Conservation (phyloP, 2,797 vertebrate species). For the Rhinogobio ventralis region DNA sequence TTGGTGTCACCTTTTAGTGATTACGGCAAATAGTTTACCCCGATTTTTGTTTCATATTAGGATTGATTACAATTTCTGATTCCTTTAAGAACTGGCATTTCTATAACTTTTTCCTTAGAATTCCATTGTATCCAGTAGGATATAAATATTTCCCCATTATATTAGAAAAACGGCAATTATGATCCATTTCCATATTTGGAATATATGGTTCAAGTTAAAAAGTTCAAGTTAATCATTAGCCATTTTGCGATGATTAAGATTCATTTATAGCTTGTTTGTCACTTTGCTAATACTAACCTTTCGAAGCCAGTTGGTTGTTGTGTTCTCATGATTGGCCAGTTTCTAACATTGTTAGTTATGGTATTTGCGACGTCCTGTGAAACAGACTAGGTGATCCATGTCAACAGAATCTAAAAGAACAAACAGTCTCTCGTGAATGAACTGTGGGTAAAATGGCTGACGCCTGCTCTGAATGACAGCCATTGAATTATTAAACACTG, state of each 20-base stretch:
- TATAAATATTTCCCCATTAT: not conserved
- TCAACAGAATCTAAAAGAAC: slow-evolving; percentile 60
- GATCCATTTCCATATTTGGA: not conserved
- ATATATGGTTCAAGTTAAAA: too few relatives aligned
- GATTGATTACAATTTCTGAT: not conserved
- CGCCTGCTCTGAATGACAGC: slow-evolving; percentile 70
- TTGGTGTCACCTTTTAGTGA: not conserved
- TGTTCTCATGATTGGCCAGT: not conserved
- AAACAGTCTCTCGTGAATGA: slow-evolving; percentile 74
- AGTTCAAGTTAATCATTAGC: not conserved
- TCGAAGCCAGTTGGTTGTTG: not conserved
- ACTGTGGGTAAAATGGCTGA: slow-evolving; percentile 78
- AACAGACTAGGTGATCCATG: slow-evolving; percentile 26
- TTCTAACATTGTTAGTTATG: slow-evolving; percentile 4
- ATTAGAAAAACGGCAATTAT: not conserved
- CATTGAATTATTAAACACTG: slow-evolving; percentile 57
- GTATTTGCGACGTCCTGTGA: slow-evolving; percentile 6
- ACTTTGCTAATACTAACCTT: slow-evolving; percentile 13
- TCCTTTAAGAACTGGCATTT: not conserved
- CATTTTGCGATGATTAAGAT: not conserved
- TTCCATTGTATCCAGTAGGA: not conserved
- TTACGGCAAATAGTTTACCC: not conserved
- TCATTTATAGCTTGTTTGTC: slow-evolving; percentile 22
- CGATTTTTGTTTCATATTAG: not conserved
- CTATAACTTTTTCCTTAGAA: not conserved